Evolutionary conservation across 2,888 invertebrate genomes (phyloP), one percentile per base, ranked within the genome.

Genomic region (Andrena minutula): DNA sequence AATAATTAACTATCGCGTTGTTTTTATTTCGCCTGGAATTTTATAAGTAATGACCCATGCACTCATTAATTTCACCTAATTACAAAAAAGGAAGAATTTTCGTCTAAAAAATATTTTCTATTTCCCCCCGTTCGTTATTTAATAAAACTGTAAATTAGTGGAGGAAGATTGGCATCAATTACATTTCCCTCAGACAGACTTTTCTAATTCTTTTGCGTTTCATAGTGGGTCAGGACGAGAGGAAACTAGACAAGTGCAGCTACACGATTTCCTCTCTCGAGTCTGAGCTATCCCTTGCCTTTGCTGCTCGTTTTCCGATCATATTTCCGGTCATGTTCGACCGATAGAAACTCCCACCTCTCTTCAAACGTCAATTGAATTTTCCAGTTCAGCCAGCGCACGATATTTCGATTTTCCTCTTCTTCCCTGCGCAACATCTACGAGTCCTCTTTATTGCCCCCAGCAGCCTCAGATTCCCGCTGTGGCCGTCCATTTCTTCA

Each of bases 301-400:
- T 30, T 20, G n/a, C 20, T 70, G 66, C 68, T 26, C n/a, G 20
- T 73, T 60, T 53, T 47, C 74, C 74, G 61, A 69, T 69, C 69
- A 53, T 71, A 79, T 83, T 74, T 85, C 64, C 79, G 69, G 64
- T 41, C 32, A 30, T 51, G 35, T 35, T 28, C 58, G 71, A n/a
- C 26, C 71, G 49, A 70, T 56, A 47, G 53, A 16, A 85, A 79
- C 0, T 60, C 60, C 60, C 47, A 47, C 41, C 20, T 23, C 56
- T 56, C 41, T 66, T 32, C 8, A 28, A 85, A 79, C 63, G 76
- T 16, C 76, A 75, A 86, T 86, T 83, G 86, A 83, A 79, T 85
- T 83, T 85, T 86, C 74, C 68, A 64, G 63, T 72, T 78, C 79
- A 58, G 20, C 28, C 56, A 26, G n/a, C 58, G 5, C 47, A 35